phyloP scores from a whole-genome alignment of 2,888 invertebrate genomes.

The Lycophotia porphyrea region DNA sequence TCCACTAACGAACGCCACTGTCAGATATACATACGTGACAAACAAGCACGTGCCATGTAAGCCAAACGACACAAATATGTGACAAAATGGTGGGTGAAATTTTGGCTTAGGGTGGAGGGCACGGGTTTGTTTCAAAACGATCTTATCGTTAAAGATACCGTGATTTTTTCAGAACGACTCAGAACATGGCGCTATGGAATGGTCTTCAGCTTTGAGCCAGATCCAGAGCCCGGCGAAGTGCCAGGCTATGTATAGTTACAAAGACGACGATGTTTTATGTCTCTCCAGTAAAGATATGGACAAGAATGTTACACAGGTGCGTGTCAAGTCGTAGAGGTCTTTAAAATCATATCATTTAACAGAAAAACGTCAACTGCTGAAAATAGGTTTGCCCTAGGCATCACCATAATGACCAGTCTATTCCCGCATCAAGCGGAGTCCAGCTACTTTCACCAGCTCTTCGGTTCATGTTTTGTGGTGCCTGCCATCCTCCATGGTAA shows the following conservation, averaged over 20 bases:
- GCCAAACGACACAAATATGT: too few relatives aligned
- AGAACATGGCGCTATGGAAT: constrained; percentile 43
- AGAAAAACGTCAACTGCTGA: neutral
- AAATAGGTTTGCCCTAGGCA: neutral
- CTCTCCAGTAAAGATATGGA: constrained; percentile 44
- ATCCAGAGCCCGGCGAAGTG: constrained; percentile 53
- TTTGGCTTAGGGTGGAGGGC: too few relatives aligned
- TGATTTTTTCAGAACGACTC: constrained; percentile 44
- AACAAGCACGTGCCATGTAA: too few relatives aligned
- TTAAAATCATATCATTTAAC: neutral
- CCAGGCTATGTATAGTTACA: constrained; percentile 58
- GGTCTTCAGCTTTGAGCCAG: constrained; percentile 36
- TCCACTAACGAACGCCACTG: too few relatives aligned
- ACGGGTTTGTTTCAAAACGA: too few relatives aligned
- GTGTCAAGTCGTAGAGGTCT: neutral
- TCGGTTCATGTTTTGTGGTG: neutral
- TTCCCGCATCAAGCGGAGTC: neutral
- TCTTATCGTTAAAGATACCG: too few relatives aligned
- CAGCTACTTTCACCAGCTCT: neutral
- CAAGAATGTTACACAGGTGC: constrained; percentile 58
- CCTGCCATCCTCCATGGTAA: neutral
- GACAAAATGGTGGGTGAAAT: too few relatives aligned
- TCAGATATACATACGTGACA: too few relatives aligned
- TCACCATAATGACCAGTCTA: neutral
- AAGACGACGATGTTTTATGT: constrained; percentile 55